These are phyloP conservation scores for Meloidogyne exigua DNA, from an alignment of 1,140 invertebrate species.

Conservation along the genomic window DNA sequence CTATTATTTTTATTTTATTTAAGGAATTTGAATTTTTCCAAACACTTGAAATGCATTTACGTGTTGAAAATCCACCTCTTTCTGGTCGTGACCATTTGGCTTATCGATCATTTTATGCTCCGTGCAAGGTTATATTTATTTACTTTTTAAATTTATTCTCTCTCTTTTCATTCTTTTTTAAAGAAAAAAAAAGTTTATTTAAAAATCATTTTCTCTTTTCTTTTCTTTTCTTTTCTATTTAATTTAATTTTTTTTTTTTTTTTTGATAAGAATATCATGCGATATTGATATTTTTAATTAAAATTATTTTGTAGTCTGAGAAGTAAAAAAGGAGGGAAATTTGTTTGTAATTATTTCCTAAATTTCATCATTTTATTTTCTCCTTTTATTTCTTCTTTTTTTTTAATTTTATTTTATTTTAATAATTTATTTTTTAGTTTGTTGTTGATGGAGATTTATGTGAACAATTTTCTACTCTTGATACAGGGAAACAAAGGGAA, in stretches of 20 bases:
- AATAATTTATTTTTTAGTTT: conserved; percentile 71
- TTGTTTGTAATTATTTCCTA: not conserved
- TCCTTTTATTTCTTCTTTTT: not conserved
- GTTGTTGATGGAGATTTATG: conserved; percentile 98
- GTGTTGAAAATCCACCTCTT: conserved; percentile 89
- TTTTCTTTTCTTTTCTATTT: too few species aligned
- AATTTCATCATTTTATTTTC: not conserved
- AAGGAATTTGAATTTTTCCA: not conserved
- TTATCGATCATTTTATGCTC: conserved; percentile 94
- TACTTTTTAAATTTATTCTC: too few species aligned
- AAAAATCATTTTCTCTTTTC: too few species aligned
- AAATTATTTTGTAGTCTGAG: not conserved
- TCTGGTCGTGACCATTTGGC: conserved; percentile 96
- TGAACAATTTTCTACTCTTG: conserved; percentile 96
- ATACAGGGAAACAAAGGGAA: conserved; percentile 85
- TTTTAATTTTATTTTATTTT: not conserved
- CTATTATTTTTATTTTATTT: too few species aligned
- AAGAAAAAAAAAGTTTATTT: too few species aligned
- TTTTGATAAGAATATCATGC: not conserved
- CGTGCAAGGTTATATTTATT: conserved; percentile 92
- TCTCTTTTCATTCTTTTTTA: too few species aligned
- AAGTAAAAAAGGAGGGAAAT: not conserved
- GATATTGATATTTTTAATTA: not conserved
- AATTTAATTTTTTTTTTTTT: not conserved
- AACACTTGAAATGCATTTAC: conserved; percentile 95